A percentile compares a stretch with the other conserved stretches of the same genome.
These are phyloP conservation scores for Malacoctenus gilli DNA, from an alignment of 2,797 vertebrate species.

Conservation along the genomic window DNA sequence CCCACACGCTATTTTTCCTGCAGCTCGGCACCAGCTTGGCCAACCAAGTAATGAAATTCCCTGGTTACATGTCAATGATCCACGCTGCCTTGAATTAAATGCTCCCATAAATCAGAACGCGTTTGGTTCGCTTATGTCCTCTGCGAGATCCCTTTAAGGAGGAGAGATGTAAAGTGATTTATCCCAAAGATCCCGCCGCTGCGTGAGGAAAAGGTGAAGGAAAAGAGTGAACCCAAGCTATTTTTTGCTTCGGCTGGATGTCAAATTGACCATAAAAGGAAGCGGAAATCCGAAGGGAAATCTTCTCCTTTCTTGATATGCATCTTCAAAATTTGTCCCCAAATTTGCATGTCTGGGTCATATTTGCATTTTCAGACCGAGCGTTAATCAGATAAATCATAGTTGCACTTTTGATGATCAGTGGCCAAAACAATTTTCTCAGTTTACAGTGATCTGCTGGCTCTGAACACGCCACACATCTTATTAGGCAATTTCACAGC, in stretches of 20 bases:
- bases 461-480: slow-evolving; percentile 8
- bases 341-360: background rate
- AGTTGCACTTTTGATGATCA: slow-evolving; percentile 7
- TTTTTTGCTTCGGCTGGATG: no score
- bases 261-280: slow-evolving; percentile 24
- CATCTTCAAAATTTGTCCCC: slow-evolving; percentile 7
- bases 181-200: background rate
- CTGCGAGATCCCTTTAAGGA: slow-evolving; percentile 30
- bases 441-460: slow-evolving; percentile 10
- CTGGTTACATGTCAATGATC: slow-evolving; percentile 46
- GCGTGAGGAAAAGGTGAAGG: no score
- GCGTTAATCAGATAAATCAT: background rate
- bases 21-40: slow-evolving; percentile 50
- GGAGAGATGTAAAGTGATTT: slow-evolving; percentile 42
- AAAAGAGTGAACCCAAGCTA: no score
- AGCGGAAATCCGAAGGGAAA: background rate
- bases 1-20: slow-evolving; percentile 7
- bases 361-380: background rate
- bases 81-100: slow-evolving; percentile 49
- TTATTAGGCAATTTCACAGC: slow-evolving; percentile 29
- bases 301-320: background rate
- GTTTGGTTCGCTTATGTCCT: slow-evolving; percentile 31
- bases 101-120: slow-evolving; percentile 45
- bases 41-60: slow-evolving; percentile 52
- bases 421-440: background rate